Evolutionary conservation across 2,888 invertebrate species (phyloP).

Genomic region (Pherbina coryleti): DNA sequence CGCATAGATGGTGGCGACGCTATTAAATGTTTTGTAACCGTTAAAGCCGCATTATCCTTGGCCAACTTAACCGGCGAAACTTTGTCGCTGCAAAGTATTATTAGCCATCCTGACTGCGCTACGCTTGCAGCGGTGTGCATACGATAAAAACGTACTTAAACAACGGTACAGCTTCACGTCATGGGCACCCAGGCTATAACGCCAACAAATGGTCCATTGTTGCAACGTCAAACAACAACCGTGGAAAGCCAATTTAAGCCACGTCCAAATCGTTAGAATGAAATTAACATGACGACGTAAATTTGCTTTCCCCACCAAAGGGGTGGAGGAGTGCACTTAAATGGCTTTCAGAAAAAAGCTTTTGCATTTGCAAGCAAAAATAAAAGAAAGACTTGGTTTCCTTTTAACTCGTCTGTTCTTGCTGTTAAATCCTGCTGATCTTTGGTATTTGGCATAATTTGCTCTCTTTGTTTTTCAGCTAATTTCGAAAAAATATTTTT

Average conservation of each 20-base stretch:
- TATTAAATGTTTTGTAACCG: constrained; percentile 32
- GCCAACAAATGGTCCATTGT: not conserved
- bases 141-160: not conserved
- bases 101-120: constrained; percentile 2
- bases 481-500: not conserved
- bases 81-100: constrained; percentile 22
- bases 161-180: not conserved
- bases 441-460: too few relatives aligned
- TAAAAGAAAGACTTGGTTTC: not conserved
- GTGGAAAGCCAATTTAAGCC: constrained; percentile 21
- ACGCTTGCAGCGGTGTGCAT: too few relatives aligned
- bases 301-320: constrained; percentile 13
- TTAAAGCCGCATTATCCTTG: constrained; percentile 18
- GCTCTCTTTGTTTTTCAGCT: too few relatives aligned
- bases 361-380: too few relatives aligned
- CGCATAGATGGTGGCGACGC: constrained; percentile 1
- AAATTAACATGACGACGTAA: constrained; percentile 54
- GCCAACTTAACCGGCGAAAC: not conserved
- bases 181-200: not conserved
- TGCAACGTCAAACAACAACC: not conserved
- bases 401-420: not conserved
- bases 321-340: not conserved
- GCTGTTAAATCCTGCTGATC: not conserved
- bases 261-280: constrained; percentile 45
- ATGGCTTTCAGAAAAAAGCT: not conserved